Base-by-base conservation (phyloP, 2,797 vertebrate species). In the Spinibarbus caldwelli region DNA sequence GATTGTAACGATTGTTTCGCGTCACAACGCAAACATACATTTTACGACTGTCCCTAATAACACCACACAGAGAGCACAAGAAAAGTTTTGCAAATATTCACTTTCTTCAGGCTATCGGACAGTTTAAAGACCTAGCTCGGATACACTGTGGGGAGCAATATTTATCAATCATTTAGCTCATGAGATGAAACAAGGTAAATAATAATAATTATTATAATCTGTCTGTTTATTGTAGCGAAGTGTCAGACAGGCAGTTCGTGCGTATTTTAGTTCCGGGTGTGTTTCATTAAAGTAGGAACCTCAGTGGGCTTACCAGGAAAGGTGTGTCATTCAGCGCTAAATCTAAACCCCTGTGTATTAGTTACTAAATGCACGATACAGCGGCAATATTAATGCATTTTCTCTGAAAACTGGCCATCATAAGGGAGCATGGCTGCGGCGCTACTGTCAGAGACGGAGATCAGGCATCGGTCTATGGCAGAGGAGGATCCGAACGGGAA, bases 401-500 rank as follows among this genome's bases (percentile, higher is more conserved):
- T 45, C 89, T 88, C 89, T 94, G 89, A 93, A 89, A 80, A 80
- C 41, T 59, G 83, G 59, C 59, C 45, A 88, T 86, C 70, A 85
- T 4, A 57, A 89, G 89, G 87, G 45, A 94, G 85, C 78, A 90
- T 91, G 92, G 90, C 93, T 90, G 94, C 93, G 82, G 93, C 92
- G 89, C 91, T 94, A 85, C 94, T 95, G 92, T 95, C 94, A 86
- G 95, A 96, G 93, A 93, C 92, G 88, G 94, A 95, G 90, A 95
- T 95, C 91, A 91, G 88, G 87, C 93, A 94, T 85, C 93, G 95
- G 90, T 96, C 95, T 88, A 95, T 95, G 94, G 95, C 95, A 87
- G 95, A 96, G 91, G 95, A 95, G 92, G 95, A 96, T 91, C 95
- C 95, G 92, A 96, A 95, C 92, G 94, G 95, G 75, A 96, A 96